Percentiles rank a stretch among this genome's conserved stretches.
Evolutionary conservation across 2,113 vertebrate species (phyloP).

Genomic region (Albula glossodonta): DNA sequence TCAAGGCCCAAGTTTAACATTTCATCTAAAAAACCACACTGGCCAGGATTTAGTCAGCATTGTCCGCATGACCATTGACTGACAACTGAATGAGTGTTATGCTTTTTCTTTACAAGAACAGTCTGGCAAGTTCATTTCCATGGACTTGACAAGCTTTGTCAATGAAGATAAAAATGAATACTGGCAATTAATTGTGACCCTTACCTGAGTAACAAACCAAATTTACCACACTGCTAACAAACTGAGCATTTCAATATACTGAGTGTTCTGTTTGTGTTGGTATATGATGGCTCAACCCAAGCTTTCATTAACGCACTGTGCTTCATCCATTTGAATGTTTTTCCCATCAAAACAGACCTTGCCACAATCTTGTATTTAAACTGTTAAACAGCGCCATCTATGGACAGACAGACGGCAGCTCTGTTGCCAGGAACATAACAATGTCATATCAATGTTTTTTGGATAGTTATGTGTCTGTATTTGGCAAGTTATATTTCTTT

Average conservation of each 20-base stretch:
- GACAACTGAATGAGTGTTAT: no score
- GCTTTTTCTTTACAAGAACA: no score
- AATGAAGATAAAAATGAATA: no score
- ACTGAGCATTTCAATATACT: not conserved
- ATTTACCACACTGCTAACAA: not conserved
- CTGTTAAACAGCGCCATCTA: constrained; percentile 64
- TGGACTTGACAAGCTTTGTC: no score
- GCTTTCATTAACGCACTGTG: not conserved
- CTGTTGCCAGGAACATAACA: not conserved
- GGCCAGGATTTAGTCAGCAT: no score
- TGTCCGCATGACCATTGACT: no score
- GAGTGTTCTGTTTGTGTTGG: not conserved
- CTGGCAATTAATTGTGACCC: no score
- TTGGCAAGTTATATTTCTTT: no score
- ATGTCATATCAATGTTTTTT: no score
- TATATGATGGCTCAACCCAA: not conserved
- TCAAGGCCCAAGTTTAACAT: not conserved
- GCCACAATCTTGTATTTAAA: constrained; percentile 24
- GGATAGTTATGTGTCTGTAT: no score
- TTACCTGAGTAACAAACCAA: not conserved
- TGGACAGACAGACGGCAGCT: constrained; percentile 26
- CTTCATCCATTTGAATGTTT: not conserved
- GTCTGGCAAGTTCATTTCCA: no score
- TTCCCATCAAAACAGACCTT: not conserved
- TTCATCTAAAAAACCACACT: no score